phyloP scores from a whole-genome alignment of 2,888 invertebrate species.

The Eurytoma adleriae region DNA sequence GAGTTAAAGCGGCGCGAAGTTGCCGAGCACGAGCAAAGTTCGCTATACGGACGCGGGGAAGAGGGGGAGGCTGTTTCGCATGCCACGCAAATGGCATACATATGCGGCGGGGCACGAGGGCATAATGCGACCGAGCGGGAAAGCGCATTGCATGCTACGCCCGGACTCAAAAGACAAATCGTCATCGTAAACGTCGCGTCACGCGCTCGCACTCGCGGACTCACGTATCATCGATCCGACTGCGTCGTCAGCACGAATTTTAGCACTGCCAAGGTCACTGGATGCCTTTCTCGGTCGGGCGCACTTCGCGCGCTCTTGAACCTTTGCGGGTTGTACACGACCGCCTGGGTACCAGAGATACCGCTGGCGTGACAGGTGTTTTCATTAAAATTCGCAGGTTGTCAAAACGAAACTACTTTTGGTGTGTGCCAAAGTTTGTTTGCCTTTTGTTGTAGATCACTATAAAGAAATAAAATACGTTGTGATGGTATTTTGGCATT shows the following conservation, averaged over 20 bases:
- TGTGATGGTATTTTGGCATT: no score
- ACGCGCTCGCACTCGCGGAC: not conserved
- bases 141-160: not conserved
- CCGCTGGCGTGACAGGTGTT: no score
- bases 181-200: not conserved
- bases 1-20: no score
- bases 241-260: conserved; percentile 20
- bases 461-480: no score
- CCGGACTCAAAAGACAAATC: not conserved
- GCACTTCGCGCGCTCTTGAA: not conserved
- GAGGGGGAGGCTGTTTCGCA: not conserved
- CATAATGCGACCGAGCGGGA: not conserved
- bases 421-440: no score
- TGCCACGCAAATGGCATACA: not conserved
- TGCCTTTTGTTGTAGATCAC: no score
- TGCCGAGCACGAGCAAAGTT: no score
- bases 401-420: no score
- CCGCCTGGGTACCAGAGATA: no score
- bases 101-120: not conserved
- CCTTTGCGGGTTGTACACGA: no score
- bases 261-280: conserved; percentile 37
- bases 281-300: not conserved
- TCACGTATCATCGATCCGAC: conserved; percentile 24
- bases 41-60: no score
- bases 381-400: no score